These are phyloP conservation scores for Solenopsis fugax DNA, from an alignment of 1,140 invertebrate genomes.

Conservation along the genomic window DNA sequence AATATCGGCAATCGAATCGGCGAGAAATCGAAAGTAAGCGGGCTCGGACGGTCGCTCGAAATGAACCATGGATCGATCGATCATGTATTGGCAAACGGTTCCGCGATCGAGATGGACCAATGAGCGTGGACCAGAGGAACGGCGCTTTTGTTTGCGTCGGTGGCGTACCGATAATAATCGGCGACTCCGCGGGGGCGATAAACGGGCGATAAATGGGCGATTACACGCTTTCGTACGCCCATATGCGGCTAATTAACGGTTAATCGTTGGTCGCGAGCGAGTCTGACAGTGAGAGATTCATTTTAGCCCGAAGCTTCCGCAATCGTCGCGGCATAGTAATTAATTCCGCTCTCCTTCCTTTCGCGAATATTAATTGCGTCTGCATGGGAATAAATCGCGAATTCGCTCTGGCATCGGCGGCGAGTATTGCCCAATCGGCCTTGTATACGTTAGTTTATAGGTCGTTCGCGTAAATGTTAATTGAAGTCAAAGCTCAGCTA, in stretches of 20 bases:
- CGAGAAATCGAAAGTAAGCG: slow-evolving; percentile 32
- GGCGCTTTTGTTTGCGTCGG: slow-evolving; percentile 28
- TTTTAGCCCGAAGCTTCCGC: slow-evolving; percentile 27
- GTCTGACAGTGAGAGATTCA: slow-evolving; percentile 17
- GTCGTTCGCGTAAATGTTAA: slow-evolving; percentile 31
- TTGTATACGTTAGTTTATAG: slow-evolving; percentile 17
- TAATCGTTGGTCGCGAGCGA: slow-evolving; percentile 26
- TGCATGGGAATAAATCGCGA: slow-evolving; percentile 5
- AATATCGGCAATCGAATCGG: slow-evolving; percentile 32
- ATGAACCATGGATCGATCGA: slow-evolving; percentile 2
- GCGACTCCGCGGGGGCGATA: slow-evolving; percentile 12
- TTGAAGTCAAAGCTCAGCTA: slow-evolving; percentile 9
- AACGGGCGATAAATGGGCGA: no score
- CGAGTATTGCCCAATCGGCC: slow-evolving; percentile 1
- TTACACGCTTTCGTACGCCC: not conserved
- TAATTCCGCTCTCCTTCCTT: slow-evolving; percentile 30
- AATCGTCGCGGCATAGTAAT: slow-evolving; percentile 2
- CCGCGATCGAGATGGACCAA: not conserved
- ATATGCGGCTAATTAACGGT: slow-evolving; percentile 38
- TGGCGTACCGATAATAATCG: slow-evolving; percentile 10
- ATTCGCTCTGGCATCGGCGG: slow-evolving; percentile 1
- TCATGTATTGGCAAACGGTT: slow-evolving; percentile 38
- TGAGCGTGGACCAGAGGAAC: not conserved
- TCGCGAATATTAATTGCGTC: slow-evolving; percentile 41
- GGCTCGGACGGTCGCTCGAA: not conserved